Evolutionary conservation across 2,888 invertebrate genomes (phyloP).

Genomic region (Neoscelio sp.): DNA sequence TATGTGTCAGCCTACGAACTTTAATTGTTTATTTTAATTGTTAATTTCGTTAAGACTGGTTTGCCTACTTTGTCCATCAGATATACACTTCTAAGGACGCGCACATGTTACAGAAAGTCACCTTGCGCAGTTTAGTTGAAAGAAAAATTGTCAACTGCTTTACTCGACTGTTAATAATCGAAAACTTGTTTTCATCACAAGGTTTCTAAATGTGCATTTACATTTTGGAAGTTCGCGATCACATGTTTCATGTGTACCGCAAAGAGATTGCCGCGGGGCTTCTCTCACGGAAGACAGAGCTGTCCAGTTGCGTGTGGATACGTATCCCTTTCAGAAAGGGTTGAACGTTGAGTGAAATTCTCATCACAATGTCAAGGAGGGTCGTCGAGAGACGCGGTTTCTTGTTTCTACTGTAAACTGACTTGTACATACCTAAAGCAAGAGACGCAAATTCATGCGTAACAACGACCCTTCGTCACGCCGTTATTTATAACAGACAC

Average conservation of each 20-base stretch:
- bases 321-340: conserved; percentile 56
- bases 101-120: too few species aligned
- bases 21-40: too few species aligned
- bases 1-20: too few species aligned
- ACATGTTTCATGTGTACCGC: conserved; percentile 50
- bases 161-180: background rate
- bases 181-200: background rate
- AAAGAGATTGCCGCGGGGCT: conserved; percentile 67
- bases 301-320: conserved; percentile 59
- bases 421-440: conserved; percentile 59
- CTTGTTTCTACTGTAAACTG: conserved; percentile 66
- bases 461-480: conserved; percentile 59
- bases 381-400: conserved; percentile 62
- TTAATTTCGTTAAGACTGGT: too few species aligned
- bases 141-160: too few species aligned
- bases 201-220: conserved; percentile 1
- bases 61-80: too few species aligned
- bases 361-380: conserved; percentile 68
- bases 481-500: conserved; percentile 54
- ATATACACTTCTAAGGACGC: too few species aligned
- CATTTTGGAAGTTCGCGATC: conserved; percentile 10
- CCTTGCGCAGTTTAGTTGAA: too few species aligned
- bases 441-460: conserved; percentile 54
- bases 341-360: conserved; percentile 58
- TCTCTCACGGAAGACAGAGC: conserved; percentile 52